phyloP scores from a whole-genome alignment of 1,140 invertebrate species.

The Drosophila equinoxialis region DNA sequence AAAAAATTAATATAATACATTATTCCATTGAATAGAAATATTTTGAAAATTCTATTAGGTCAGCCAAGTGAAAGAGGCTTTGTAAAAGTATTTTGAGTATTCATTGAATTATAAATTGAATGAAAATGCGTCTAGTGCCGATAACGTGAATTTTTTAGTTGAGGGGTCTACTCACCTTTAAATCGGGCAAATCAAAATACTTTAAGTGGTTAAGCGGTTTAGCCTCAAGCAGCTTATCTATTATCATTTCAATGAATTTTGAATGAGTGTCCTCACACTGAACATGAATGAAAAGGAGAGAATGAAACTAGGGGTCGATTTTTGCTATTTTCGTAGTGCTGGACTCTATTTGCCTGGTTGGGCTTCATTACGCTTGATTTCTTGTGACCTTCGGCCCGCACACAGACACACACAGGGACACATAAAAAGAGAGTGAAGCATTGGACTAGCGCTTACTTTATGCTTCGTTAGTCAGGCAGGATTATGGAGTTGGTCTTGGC shows the following conservation, averaged over 20 bases:
- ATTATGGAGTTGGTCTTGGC: slow-evolving; percentile 44
- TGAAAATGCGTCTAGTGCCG: not conserved
- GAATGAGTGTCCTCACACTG: slow-evolving; percentile 2
- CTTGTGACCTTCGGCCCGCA: slow-evolving; percentile 34
- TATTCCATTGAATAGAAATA: too few relatives aligned
- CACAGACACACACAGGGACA: slow-evolving; percentile 12
- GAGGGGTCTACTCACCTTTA: not conserved
- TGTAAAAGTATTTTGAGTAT: not conserved
- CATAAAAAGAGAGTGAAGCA: slow-evolving; percentile 12
- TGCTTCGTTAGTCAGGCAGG: slow-evolving; percentile 54
- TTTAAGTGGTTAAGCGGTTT: slow-evolving; percentile 45
- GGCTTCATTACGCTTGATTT: slow-evolving; percentile 79
- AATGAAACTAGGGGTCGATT: slow-evolving; percentile 15
- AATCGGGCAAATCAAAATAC: slow-evolving; percentile 36
- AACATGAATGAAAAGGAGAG: not conserved
- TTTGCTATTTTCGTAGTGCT: slow-evolving; percentile 31
- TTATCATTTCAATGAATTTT: slow-evolving; percentile 59
- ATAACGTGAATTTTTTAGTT: not conserved
- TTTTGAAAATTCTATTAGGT: not conserved
- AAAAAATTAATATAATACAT: too few relatives aligned
- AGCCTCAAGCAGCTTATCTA: slow-evolving; percentile 47
- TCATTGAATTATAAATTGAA: slow-evolving; percentile 20
- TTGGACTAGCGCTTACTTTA: slow-evolving; percentile 58
- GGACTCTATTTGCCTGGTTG: slow-evolving; percentile 17
- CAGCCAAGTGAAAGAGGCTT: not conserved